Evolutionary conservation across 2,888 invertebrate species (phyloP), one percentile per base, ranked within the genome.

Genomic region (Oscheius sp.): DNA sequence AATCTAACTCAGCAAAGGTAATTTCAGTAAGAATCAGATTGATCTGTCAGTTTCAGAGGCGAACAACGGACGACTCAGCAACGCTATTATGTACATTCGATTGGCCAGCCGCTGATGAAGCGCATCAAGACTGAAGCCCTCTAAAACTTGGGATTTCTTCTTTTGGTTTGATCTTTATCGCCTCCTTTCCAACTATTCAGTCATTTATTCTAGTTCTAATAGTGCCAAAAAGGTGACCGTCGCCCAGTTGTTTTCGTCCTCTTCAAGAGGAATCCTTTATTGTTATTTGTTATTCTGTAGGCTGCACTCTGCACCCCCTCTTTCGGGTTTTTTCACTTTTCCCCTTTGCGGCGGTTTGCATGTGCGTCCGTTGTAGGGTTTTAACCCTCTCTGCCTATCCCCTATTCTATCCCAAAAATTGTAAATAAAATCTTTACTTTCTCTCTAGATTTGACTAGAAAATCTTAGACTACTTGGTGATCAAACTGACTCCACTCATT

Each of bases 401-500:
- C n/a, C 25, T 61, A 17, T 8, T 27, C 61, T 61, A 29, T 61
- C 34, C 55, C 55, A 17, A n/a, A 31, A 12, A 55, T 20, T 55
- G 55, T 55, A 55, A 55, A 55, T 55, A 55, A 55, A 55, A 17
- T 55, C n/a, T 55, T 55, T n/a, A 29, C 25, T 52, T 52, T 27
- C 12, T 23, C 48, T 6, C 12, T 20, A 48, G 25, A 48, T 17
- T 15, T 48, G 48, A 15, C 23, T 37, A 10, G 37, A 37, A 37
- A 37, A 37, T 10, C 8, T 37, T 37, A 15, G 15, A 17, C 3
- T 12, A 12, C 33, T 55, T 55, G 34, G n/a, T 33, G 20, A 85
- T 75, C 48, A 85, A 72, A 6, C 82, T 75, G n/a, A 69, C 78
- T 25, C 85, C 85, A 25, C 76, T 80, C 85, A 85, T 85, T 20